These are phyloP conservation scores for Hyles lineata DNA, from an alignment of 2,888 invertebrate species.

Conservation along the genomic window DNA sequence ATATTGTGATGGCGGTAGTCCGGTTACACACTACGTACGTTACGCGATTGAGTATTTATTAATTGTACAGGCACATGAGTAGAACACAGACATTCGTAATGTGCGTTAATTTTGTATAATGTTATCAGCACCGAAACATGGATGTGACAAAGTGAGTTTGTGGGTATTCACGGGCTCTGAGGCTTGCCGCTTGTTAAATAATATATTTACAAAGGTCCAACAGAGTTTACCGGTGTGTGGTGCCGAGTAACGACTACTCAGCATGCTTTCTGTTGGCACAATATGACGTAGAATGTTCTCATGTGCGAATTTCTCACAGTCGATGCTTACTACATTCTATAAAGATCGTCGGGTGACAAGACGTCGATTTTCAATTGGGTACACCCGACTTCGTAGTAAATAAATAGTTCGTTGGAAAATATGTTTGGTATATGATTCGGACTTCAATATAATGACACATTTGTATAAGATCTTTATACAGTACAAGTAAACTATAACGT, in stretches of 20 bases:
- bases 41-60: slow-evolving; percentile 19
- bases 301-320: background rate
- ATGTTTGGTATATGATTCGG: background rate
- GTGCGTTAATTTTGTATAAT: slow-evolving; percentile 40
- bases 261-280: slow-evolving; percentile 52
- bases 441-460: background rate
- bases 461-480: background rate
- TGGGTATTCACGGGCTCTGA: background rate
- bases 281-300: slow-evolving; percentile 24
- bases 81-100: slow-evolving; percentile 41
- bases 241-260: background rate
- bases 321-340: background rate
- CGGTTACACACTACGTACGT: slow-evolving; percentile 16
- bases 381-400: background rate
- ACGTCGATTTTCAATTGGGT: background rate
- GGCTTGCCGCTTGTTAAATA: slow-evolving; percentile 9
- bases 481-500: slow-evolving; percentile 9
- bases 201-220: slow-evolving; percentile 11
- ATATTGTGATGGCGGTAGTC: slow-evolving; percentile 14
- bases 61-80: slow-evolving; percentile 40
- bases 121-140: slow-evolving; percentile 41
- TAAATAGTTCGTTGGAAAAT: background rate
- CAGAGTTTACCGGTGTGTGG: background rate
- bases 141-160: slow-evolving; percentile 31
- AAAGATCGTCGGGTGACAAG: background rate